Conservation (phyloP, 2,888 invertebrate species). For the Drosophila recens region DNA sequence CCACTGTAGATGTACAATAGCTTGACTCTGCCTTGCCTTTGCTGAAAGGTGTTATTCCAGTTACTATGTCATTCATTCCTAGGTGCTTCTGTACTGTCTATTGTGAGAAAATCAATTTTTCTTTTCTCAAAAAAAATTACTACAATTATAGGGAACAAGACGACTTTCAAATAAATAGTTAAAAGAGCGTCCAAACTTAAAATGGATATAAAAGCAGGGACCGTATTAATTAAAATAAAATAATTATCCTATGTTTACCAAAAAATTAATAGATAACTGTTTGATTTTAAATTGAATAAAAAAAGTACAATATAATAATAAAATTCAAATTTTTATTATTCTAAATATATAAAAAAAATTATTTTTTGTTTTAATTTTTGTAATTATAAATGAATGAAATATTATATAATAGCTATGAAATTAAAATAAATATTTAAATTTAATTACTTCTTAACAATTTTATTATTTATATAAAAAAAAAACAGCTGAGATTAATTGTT, state of each 20-base stretch:
- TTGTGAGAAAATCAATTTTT: constrained; percentile 54
- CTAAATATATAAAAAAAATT: too few species aligned
- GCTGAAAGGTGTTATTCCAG: constrained; percentile 19
- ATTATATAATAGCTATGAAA: too few species aligned
- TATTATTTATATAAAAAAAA: too few species aligned
- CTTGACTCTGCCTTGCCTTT: neutral
- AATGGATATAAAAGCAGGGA: neutral
- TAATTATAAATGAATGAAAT: too few species aligned
- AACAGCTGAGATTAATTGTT: too few species aligned
- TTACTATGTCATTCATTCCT: constrained; percentile 18
- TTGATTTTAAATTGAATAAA: too few species aligned
- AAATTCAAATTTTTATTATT: neutral
- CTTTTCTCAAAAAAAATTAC: constrained; percentile 12
- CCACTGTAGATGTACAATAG: constrained; percentile 45
- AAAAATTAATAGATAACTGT: too few species aligned
- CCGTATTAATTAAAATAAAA: neutral
- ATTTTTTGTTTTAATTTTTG: neutral
- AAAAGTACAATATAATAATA: too few species aligned
- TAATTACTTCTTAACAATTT: too few species aligned
- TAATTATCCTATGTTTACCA: too few species aligned
- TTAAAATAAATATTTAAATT: too few species aligned
- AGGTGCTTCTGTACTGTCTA: constrained; percentile 15
- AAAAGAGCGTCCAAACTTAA: fast-evolving
- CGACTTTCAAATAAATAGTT: neutral
- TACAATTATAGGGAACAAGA: neutral